Base-by-base conservation (phyloP, 1,140 invertebrate species). In the Zaprionus vittiger region DNA sequence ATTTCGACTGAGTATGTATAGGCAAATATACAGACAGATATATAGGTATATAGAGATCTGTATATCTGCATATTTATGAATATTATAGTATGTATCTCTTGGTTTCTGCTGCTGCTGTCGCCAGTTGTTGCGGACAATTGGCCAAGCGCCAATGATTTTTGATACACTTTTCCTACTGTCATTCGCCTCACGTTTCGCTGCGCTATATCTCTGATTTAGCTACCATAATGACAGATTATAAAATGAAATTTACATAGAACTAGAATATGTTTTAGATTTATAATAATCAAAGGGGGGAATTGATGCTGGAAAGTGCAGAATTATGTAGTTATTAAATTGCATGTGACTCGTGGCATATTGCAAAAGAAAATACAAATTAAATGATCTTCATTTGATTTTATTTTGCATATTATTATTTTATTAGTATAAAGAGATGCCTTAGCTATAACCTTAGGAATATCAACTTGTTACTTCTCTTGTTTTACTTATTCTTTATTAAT, bases 121-220 rank as follows among this genome's bases (percentile, higher is more conserved):
- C 62, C 73, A 77, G 47, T 60, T 54, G 65, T 73, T 68, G 69
- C 68, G 72, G 81, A 90, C 81, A 84, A 89, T 89, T 90, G 84
- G 84, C 81, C 56, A 84, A 90, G 81, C 84, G 84, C 84, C 84
- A 89, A 87, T 84, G 73, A 89, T 89, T 90, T 89, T 79, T 79
- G 24, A 86, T 85, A 81, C 66, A 76, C 81, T 79, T 84, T 73
- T 72, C 5, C 59, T 81, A 84, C 78, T 89, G 84, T 89, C 78
- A 84, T 81, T 83, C 67, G 64, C 79, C 69, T 63, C 59, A 57
- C 64, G 73, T 66, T 56, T 78, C 62, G 61, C 68, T 80, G 38
- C 56, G 37, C 4, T 70, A 49, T 65, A 2, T 24, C 64, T 49
- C 56, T 47, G 60, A 55, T 34, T 49, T 44, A 24, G 62, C 73